Evolutionary conservation across 2,797 vertebrate genomes (phyloP), one percentile per base, ranked within the genome.

Genomic region (Streptopelia turtur): DNA sequence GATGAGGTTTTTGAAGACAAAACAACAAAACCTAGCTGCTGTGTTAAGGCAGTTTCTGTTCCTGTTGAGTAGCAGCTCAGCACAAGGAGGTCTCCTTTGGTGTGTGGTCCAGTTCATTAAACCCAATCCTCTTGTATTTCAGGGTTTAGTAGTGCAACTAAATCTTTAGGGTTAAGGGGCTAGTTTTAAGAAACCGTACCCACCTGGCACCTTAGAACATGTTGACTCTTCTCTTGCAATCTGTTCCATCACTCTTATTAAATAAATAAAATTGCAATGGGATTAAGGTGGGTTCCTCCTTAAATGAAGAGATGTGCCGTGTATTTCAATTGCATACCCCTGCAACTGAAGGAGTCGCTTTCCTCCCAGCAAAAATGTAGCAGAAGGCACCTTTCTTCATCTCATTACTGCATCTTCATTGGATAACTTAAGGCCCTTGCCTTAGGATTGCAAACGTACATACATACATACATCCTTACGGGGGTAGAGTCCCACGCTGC

Each of bases 381-480:
- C 88, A 95, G 93, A 96, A 97, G 96, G 96, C 95, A 97, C 96
- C 96, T 95, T 97, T 91, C 94, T 94, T 94, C 80, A 31, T 89
- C 71, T 94, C 69, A 15, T 71, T 89, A 74, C 95, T 83, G 78
- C 41, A 8, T 89, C 88, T 93, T 93, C 50, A 14, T 23, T n/a
- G 64, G 41, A 21, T 61, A 75, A 30, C 24, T 59, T 85, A 93
- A 94, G 93, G 86, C 81, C 45, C 55, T 65, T 80, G 83, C 90
- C 92, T 94, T 92, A 43, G 91, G 33, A 56, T 56, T 90, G 31
- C 57, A 74, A 56, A 33, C 31, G 24, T 53, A 50, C 12, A 13
- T 43, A 10, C 23, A 31, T 60, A 23, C 37, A 52, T 39, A 1
- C 31, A 16, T 78, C 76, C 39, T 94, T 39, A 13, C 0, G 6